Conservation (phyloP, 2,113 vertebrate species). For the Paedocypris sp. region DNA sequence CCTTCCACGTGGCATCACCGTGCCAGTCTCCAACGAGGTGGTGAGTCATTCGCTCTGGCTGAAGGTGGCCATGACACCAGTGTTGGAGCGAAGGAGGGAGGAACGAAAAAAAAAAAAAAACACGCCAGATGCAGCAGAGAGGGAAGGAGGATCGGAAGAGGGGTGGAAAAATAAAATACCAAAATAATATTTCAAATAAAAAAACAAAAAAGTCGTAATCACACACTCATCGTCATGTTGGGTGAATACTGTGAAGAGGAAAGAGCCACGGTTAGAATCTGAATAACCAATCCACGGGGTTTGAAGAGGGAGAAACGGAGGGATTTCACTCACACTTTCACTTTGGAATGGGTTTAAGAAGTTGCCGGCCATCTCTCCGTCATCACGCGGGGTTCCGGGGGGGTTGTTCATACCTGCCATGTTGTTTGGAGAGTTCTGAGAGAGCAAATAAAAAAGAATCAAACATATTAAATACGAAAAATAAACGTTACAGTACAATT, state of each 20-base stretch:
- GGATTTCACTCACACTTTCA: conserved; percentile 73
- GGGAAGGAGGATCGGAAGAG: background rate
- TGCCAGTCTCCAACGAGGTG: no score
- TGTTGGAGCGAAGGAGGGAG: background rate
- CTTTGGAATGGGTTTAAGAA: conserved; percentile 89
- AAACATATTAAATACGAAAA: background rate
- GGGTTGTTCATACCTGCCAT: conserved; percentile 83
- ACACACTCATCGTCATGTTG: conserved; percentile 90
- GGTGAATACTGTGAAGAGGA: conserved; percentile 79
- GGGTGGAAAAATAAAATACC: background rate
- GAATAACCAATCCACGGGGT: no score
- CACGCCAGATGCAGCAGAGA: conserved; percentile 9
- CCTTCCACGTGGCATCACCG: conserved; percentile 43
- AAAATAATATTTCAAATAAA: conserved; percentile 10
- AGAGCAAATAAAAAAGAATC: background rate
- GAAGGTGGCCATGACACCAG: no score
- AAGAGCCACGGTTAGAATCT: background rate
- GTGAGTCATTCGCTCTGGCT: no score
- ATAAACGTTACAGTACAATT: no score
- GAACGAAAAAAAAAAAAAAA: background rate
- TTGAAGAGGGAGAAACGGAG: background rate
- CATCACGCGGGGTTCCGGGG: conserved; percentile 78
- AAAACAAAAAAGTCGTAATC: conserved; percentile 51
- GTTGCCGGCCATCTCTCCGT: conserved; percentile 78
- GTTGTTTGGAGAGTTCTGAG: conserved; percentile 79